phyloP scores from a whole-genome alignment of 2,888 invertebrate genomes.

The Thumatha senex region DNA sequence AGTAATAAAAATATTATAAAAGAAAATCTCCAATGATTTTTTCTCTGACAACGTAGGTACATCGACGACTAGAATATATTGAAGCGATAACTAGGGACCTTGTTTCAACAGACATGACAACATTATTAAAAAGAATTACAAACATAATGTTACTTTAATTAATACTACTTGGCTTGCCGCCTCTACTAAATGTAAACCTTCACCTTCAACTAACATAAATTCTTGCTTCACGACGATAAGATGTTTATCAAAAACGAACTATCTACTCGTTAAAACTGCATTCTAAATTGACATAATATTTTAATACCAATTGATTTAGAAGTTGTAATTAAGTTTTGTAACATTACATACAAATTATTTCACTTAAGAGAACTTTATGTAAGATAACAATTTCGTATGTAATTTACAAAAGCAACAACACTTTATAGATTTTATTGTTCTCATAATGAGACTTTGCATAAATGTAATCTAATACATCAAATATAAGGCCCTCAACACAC shows the following conservation, averaged over 20 bases:
- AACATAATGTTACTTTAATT: conserved; percentile 1
- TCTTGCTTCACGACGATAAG: background rate
- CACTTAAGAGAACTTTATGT: conserved; percentile 16
- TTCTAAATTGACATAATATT: conserved; percentile 20
- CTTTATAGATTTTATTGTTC: background rate
- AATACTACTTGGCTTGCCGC: background rate
- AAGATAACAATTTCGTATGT: background rate
- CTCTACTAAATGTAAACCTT: background rate
- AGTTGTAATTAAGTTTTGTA: conserved; percentile 16
- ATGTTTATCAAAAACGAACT: conserved; percentile 12
- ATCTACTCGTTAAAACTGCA: conserved; percentile 20
- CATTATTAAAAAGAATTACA: background rate
- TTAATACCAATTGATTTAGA: conserved; percentile 28
- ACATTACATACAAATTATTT: conserved; percentile 6
- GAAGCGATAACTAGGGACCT: background rate
- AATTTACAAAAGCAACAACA: background rate
- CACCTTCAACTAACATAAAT: background rate
- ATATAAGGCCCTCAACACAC: conserved; percentile 6
- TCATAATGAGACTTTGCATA: background rate
- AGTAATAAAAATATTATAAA: background rate
- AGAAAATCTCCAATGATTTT: background rate
- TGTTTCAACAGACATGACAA: background rate
- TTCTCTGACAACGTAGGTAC: too few relatives aligned
- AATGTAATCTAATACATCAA: background rate
- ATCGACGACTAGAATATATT: background rate